Evolutionary conservation across 2,113 vertebrate species (phyloP).

Genomic region (Micronycteris hirsuta): DNA sequence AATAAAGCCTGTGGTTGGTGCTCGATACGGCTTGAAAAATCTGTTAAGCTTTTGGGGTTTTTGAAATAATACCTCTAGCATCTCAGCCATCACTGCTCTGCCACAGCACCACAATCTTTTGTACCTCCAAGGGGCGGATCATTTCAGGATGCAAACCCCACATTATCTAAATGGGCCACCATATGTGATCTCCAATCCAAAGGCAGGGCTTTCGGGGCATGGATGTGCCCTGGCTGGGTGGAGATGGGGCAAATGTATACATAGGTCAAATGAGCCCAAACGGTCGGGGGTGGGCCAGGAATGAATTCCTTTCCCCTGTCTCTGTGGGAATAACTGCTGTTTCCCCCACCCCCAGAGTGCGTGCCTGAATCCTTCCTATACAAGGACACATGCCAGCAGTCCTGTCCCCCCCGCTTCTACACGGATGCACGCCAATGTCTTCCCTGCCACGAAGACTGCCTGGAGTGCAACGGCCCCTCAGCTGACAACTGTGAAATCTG

Average conservation of each 20-base stretch:
- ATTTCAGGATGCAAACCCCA: neutral
- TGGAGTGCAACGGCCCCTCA: constrained; percentile 84
- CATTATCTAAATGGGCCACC: neutral
- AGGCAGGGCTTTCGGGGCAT: neutral
- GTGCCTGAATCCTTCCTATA: constrained; percentile 82
- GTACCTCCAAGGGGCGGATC: neutral
- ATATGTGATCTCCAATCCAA: neutral
- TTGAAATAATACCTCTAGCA: neutral
- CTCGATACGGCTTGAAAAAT: neutral
- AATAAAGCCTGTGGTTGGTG: neutral
- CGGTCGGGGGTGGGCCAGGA: neutral
- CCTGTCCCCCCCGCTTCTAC: constrained; percentile 87
- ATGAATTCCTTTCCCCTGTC: neutral
- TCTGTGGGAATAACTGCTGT: neutral
- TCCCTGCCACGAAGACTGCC: constrained; percentile 85
- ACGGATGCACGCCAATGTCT: constrained; percentile 79
- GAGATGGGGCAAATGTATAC: neutral
- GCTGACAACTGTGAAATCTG: constrained; percentile 87
- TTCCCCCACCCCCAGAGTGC: constrained; percentile 82
- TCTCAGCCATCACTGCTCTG: neutral
- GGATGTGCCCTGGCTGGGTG: no score
- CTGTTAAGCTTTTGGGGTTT: neutral
- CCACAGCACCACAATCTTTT: neutral
- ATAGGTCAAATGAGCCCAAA: neutral
- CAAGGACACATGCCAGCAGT: constrained; percentile 79